Evolutionary conservation across 2,113 vertebrate species (phyloP), one percentile per base, ranked within the genome.

Genomic region (Dasyornis broadbenti): DNA sequence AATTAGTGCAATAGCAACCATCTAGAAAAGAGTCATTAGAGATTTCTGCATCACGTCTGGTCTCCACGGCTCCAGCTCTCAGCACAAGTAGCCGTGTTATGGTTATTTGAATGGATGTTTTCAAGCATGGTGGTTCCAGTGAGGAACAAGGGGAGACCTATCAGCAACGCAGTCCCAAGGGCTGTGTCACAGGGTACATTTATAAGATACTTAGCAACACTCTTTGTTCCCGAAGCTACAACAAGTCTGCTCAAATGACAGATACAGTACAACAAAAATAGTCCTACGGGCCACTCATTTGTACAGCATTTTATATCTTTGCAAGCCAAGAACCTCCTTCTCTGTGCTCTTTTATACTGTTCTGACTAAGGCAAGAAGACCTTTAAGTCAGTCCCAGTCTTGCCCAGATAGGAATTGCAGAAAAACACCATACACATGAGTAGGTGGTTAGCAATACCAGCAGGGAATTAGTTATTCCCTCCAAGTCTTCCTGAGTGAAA

Each of bases 301-400:
- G 24, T 60, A 61, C 33, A 15, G 30, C 2, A 1, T 77, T 81
- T 79, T 30, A 2, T 11, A 81, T 30, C 61, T 82, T 5, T 20
- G 33, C 81, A 91, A 76, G 87, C 86, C 80, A 95, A 89, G 57
- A 92, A 82, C 45, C 78, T 68, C 81, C 82, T 82, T 78, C 47
- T 87, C 59, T 54, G 31, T 2, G 1, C 50, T 91, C 76, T 71
- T 82, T 60, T 68, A 86, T 24, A 37, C 24, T 37, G n/a, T 23
- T 92, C 80, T 94, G 93, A 92, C 84, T 95, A 80, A 93, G 40
- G 30, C 60, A 87, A 86, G 52, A 52, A 7, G 35, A 96, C 77
- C 86, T 96, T 95, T 89, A 95, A 92, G 80, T 86, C 64, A 63
- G 52, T 37, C 30, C 57, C n/a, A 86, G 71, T 28, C 89, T 90